phyloP scores from a whole-genome alignment of 1,140 invertebrate genomes.

The Dreissena polymorpha region DNA sequence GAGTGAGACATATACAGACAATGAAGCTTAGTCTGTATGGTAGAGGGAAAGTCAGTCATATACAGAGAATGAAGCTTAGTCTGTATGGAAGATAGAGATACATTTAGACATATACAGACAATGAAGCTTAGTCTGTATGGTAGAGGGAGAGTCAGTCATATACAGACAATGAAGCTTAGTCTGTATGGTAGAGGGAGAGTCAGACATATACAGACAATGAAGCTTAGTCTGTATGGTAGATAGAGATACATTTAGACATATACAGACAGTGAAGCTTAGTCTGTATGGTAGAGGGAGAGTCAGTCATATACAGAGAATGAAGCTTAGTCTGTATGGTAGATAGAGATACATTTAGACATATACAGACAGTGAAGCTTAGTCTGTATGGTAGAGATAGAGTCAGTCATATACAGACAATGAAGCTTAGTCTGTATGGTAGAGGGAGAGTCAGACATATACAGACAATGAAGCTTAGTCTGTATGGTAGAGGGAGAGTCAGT shows the following conservation, averaged over 20 bases:
- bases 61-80: not conserved
- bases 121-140: constrained; percentile 58
- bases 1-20: not conserved
- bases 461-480: constrained; percentile 57
- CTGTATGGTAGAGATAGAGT: constrained; percentile 48
- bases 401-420: not conserved
- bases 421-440: constrained; percentile 57
- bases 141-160: not conserved
- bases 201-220: not conserved
- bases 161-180: not conserved
- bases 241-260: not conserved
- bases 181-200: constrained; percentile 49
- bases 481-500: not conserved
- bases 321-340: constrained; percentile 57
- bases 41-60: not conserved
- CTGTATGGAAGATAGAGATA: constrained; percentile 49
- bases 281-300: constrained; percentile 49
- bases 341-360: not conserved
- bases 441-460: not conserved
- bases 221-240: constrained; percentile 57
- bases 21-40: constrained; percentile 58
- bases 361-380: not conserved
- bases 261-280: not conserved
- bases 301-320: not conserved
- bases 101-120: not conserved